phyloP scores from a whole-genome alignment of 1,140 invertebrate genomes.

The Drosophila parvula region DNA sequence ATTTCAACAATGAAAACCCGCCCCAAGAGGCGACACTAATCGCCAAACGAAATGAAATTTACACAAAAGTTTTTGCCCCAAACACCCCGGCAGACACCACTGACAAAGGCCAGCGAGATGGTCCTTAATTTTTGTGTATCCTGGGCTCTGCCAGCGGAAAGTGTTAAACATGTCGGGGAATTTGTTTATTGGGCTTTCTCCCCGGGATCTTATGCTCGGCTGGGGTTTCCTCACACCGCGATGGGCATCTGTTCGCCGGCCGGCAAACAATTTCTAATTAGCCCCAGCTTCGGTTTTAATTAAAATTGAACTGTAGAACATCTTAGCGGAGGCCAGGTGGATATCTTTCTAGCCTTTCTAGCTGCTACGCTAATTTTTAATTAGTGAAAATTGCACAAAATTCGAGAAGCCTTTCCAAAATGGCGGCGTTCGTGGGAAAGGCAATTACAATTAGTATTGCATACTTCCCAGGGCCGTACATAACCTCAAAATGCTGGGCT shows the following conservation, averaged over 20 bases:
- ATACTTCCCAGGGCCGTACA: constrained; percentile 63
- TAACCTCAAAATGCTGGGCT: constrained; percentile 68
- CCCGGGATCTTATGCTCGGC: constrained; percentile 37
- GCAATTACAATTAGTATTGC: constrained; percentile 75
- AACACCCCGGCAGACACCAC: constrained; percentile 3
- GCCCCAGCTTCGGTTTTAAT: constrained; percentile 68
- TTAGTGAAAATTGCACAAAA: constrained; percentile 75
- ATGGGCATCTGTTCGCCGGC: constrained; percentile 59
- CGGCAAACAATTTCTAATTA: constrained; percentile 75
- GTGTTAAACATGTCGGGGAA: constrained; percentile 82
- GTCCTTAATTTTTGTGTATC: constrained; percentile 53
- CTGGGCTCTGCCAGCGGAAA: constrained; percentile 69
- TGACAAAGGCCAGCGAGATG: constrained; percentile 72
- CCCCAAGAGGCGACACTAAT: constrained; percentile 76
- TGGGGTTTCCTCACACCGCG: not conserved
- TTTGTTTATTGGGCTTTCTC: constrained; percentile 79
- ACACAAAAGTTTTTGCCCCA: constrained; percentile 65
- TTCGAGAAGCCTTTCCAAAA: constrained; percentile 57
- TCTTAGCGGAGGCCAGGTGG: constrained; percentile 61
- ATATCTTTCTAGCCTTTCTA: constrained; percentile 41
- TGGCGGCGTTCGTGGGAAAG: constrained; percentile 44
- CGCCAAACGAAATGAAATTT: constrained; percentile 83
- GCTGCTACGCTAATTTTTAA: constrained; percentile 71
- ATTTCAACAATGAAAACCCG: constrained; percentile 73
- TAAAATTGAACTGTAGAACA: constrained; percentile 69